Conservation (phyloP, 2,113 vertebrate species). For the Calcarius ornatus region DNA sequence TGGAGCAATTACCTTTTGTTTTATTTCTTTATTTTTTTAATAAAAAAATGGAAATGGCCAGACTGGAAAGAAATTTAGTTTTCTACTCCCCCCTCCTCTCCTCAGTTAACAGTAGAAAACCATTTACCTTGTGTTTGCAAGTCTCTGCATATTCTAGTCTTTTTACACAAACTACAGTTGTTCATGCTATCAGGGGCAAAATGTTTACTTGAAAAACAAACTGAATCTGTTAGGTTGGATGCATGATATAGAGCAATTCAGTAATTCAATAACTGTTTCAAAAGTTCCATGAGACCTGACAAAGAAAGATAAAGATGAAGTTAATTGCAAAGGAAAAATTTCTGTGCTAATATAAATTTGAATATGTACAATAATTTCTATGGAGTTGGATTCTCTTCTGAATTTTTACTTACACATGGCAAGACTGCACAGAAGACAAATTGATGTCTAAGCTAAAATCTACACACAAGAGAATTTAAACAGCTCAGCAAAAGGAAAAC, state of each 20-base stretch:
- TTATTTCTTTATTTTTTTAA: background rate
- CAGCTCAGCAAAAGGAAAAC: background rate
- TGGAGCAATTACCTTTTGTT: background rate
- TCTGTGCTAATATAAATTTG: background rate
- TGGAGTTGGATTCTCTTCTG: background rate
- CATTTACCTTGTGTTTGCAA: background rate
- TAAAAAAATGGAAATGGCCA: background rate
- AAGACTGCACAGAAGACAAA: background rate
- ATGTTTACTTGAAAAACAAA: background rate
- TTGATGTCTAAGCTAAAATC: background rate
- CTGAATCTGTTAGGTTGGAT: background rate
- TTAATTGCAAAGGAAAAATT: background rate
- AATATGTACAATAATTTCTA: background rate
- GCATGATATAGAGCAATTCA: background rate
- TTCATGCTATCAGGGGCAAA: background rate
- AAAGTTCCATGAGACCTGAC: background rate
- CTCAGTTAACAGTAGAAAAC: background rate
- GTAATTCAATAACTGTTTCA: background rate
- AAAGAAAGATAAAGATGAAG: background rate
- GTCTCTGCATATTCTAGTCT: background rate
- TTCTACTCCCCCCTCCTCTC: background rate
- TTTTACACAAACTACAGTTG: background rate
- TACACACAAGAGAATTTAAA: background rate
- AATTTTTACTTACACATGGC: background rate
- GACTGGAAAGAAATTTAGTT: background rate